These are phyloP conservation scores for Sinodicranocentrus sp. DNA, from an alignment of 2,888 invertebrate species.

Conservation along the genomic window DNA sequence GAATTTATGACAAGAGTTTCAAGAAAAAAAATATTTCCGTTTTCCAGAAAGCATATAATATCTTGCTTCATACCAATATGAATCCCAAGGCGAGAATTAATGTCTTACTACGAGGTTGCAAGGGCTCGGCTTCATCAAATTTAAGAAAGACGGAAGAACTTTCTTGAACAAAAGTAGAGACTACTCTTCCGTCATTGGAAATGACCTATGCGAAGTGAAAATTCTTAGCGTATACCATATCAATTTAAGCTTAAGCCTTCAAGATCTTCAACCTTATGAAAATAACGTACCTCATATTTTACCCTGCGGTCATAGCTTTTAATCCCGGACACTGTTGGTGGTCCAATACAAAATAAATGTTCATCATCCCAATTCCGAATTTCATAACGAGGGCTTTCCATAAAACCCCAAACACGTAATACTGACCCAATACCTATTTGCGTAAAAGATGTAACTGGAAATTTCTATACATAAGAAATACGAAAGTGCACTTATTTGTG, in stretches of 20 bases:
- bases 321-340: slow-evolving; percentile 41
- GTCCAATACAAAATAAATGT: slow-evolving; percentile 51
- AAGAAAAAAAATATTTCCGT: background rate
- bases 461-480: slow-evolving; percentile 53
- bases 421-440: slow-evolving; percentile 49
- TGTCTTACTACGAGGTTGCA: slow-evolving; percentile 42
- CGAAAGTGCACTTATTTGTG: background rate
- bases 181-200: slow-evolving; percentile 52
- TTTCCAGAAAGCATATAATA: background rate
- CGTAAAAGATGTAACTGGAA: slow-evolving; percentile 52
- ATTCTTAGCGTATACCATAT: too few relatives aligned
- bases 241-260: slow-evolving; percentile 4
- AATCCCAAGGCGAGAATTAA: slow-evolving; percentile 54
- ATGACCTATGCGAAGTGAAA: slow-evolving; percentile 33
- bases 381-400: slow-evolving; percentile 42
- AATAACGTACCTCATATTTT: slow-evolving; percentile 47
- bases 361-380: slow-evolving; percentile 43
- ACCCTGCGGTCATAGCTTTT: slow-evolving; percentile 46
- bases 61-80: slow-evolving; percentile 29
- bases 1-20: slow-evolving; percentile 1
- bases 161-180: slow-evolving; percentile 36
- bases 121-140: slow-evolving; percentile 12
- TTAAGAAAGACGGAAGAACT: slow-evolving; percentile 14
- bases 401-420: slow-evolving; percentile 52
- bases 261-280: background rate